phyloP scores from a whole-genome alignment of 2,888 invertebrate genomes.

The Harpagoxenus sublaevis region DNA sequence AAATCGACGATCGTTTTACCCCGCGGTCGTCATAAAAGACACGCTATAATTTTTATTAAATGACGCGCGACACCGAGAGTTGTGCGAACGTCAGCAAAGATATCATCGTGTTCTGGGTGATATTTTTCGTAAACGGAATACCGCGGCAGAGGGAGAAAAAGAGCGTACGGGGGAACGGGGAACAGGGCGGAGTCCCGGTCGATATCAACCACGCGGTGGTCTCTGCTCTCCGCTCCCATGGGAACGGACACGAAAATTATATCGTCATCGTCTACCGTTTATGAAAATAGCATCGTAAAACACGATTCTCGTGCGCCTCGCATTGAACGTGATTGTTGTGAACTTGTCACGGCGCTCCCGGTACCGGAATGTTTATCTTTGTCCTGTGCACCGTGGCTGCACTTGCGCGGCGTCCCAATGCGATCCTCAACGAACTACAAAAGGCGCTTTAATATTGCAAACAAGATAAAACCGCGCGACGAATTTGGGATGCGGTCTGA shows the following conservation, averaged over 20 bases:
- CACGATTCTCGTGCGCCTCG: slow-evolving; percentile 36
- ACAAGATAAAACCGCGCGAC: slow-evolving; percentile 11
- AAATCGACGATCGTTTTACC: neutral
- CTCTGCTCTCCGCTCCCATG: slow-evolving; percentile 63
- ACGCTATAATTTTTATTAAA: slow-evolving; percentile 6
- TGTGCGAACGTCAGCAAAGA: slow-evolving; percentile 14
- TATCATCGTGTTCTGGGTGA: slow-evolving; percentile 34
- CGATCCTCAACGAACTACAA: slow-evolving; percentile 35
- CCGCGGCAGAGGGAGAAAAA: slow-evolving; percentile 29
- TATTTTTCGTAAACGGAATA: slow-evolving; percentile 68
- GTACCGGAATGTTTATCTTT: slow-evolving; percentile 2
- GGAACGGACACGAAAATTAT: slow-evolving; percentile 76
- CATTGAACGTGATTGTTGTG: slow-evolving; percentile 42
- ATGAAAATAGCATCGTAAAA: slow-evolving; percentile 75
- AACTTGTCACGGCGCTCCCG: slow-evolving; percentile 25
- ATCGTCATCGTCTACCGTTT: slow-evolving; percentile 73
- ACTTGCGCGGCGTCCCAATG: slow-evolving; percentile 11
- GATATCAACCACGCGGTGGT: slow-evolving; percentile 74
- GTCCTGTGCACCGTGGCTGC: neutral
- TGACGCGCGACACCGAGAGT: slow-evolving; percentile 7
- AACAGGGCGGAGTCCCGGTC: slow-evolving; percentile 75
- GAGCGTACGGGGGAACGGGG: slow-evolving; percentile 60
- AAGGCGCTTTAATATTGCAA: slow-evolving; percentile 29
- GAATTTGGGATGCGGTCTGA: slow-evolving; percentile 19
- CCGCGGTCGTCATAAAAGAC: neutral